Evolutionary conservation across 2,113 vertebrate species (phyloP).

Genomic region (Cygnus buccinator): DNA sequence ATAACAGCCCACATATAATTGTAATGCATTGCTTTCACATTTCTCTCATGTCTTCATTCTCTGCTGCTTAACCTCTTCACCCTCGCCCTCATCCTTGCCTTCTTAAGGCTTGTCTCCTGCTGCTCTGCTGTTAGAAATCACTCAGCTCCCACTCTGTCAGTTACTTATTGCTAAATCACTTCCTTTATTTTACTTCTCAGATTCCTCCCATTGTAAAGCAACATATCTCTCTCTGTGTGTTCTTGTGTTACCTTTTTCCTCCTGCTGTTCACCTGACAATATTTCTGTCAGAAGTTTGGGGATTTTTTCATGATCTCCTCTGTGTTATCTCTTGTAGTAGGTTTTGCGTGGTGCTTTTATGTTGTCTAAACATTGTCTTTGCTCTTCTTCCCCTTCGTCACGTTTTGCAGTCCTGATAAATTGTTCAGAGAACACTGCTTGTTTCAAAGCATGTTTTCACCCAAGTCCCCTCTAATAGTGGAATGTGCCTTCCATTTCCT

Average conservation of each 20-base stretch:
- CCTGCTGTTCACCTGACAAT: background rate
- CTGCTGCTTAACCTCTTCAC: conserved; percentile 65
- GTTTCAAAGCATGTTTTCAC: background rate
- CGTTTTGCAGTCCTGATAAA: background rate
- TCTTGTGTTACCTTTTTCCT: background rate
- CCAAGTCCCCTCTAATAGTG: background rate
- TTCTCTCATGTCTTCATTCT: conserved; percentile 68
- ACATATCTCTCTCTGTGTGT: background rate
- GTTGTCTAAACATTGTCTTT: accelerated
- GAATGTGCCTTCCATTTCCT: background rate
- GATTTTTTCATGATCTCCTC: background rate
- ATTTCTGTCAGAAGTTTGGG: background rate
- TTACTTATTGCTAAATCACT: conserved; percentile 61
- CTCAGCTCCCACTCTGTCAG: conserved; percentile 59
- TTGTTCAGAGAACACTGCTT: background rate
- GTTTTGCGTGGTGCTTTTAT: background rate
- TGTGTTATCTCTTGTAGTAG: background rate
- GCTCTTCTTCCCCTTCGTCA: background rate
- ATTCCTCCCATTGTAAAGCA: conserved; percentile 10
- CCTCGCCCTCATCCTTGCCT: conserved; percentile 48
- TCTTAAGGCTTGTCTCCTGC: conserved; percentile 29
- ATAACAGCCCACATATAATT: conserved; percentile 42
- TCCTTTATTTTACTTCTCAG: conserved; percentile 47
- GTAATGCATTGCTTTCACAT: background rate
- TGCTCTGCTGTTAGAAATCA: conserved; percentile 31